Evolutionary conservation across 2,888 invertebrate species (phyloP), one percentile per base, ranked within the genome.

Genomic region (Ophioninae sp.): DNA sequence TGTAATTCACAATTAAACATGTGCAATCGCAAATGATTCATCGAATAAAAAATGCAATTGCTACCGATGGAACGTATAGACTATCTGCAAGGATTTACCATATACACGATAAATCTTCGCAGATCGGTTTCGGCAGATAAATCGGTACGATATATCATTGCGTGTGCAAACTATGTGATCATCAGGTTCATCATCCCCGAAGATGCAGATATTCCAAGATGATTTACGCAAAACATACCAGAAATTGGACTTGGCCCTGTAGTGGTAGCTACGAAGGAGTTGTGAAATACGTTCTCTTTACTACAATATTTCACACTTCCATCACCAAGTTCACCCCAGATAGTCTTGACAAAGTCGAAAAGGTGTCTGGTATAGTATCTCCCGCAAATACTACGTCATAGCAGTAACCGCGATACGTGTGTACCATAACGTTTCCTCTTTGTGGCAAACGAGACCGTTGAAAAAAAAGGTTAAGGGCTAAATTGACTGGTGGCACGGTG

Each of bases 401-500:
- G 41, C 20, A 39, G 50, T 68, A 77, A 37, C 30, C 21, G 13
- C 17, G 13, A 61, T 13, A 44, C 61, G 10, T 44, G 17, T 44
- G 21, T 62, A 69, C 56, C n/a, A n/a, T 72, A 68, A 67, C 70
- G 61, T 44, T 21, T 13, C 44, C 62, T 13, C 44, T 30, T 73
- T 39, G 23, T 37, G 61, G 76, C 64, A 77, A 83, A 83, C 61
- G 59, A 56, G 77, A 64, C 77, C 44, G 80, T 20, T 81, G 65
- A 21, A 50, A 41, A 21, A 84, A 73, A 57, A 81, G 68, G 78
- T 85, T 68, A 74, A 84, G 70, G 74, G 78, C 79, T 30, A 78
- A 85, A 87, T 85, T 85, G 85, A 80, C 85, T 77, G 81, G 80
- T 74, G 82, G 75, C 65, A 64, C 68, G 81, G 79, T 70, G 82